Conservation (phyloP, 2,113 vertebrate species). For the Callipepla californica region DNA sequence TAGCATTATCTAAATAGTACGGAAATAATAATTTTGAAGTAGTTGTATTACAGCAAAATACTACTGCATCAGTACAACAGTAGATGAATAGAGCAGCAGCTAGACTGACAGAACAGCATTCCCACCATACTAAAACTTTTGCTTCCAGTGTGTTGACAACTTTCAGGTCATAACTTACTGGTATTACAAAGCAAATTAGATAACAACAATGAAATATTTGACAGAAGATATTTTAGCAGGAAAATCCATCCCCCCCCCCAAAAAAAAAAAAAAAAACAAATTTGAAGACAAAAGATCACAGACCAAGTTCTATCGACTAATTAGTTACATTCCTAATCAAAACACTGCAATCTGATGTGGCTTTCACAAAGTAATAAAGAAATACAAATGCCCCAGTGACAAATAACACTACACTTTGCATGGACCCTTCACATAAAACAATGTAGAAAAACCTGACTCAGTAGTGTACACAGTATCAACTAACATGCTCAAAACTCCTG, state of each 20-base stretch:
- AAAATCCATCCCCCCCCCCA: neutral
- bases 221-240: accelerated
- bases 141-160: neutral
- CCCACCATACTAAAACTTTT: accelerated
- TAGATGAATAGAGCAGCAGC: neutral
- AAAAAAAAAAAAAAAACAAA: neutral
- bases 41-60: neutral
- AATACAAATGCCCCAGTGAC: neutral
- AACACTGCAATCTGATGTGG: neutral
- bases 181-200: neutral
- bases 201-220: accelerated
- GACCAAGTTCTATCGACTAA: accelerated
- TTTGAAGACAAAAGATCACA: neutral
- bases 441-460: neutral
- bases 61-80: neutral
- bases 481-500: neutral
- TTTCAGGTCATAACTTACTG: neutral
- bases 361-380: neutral
- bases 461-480: neutral
- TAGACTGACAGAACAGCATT: neutral
- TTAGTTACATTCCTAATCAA: neutral
- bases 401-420: accelerated
- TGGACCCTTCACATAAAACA: neutral
- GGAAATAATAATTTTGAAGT: neutral
- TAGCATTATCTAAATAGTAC: neutral